Evolutionary conservation across 2,888 invertebrate genomes (phyloP).

Genomic region (Tenodera sinensis): DNA sequence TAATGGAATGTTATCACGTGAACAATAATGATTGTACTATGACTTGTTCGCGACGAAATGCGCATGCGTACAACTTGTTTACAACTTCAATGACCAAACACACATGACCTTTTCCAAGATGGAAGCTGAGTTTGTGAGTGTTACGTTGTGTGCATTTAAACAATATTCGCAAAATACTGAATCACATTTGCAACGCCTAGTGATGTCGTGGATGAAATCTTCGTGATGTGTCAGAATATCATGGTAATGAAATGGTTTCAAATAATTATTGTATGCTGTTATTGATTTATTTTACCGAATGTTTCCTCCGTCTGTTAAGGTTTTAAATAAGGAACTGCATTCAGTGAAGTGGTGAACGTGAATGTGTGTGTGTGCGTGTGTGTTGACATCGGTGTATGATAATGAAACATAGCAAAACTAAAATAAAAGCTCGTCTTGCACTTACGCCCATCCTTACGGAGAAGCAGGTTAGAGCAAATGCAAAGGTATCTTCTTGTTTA

Average conservation of each 20-base stretch:
- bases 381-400: neutral
- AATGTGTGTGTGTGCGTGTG: constrained; percentile 4
- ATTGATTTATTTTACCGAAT: constrained; percentile 29
- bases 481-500: neutral
- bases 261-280: constrained; percentile 26
- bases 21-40: neutral
- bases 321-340: neutral
- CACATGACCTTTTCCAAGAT: constrained; percentile 43
- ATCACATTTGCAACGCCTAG: neutral
- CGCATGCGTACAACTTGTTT: constrained; percentile 52
- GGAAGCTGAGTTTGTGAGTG: constrained; percentile 37
- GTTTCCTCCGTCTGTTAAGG: constrained; percentile 30
- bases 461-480: neutral
- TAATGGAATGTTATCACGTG: constrained; percentile 19
- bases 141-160: constrained; percentile 33
- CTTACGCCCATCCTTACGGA: neutral
- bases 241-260: constrained; percentile 22
- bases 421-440: neutral
- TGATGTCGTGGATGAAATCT: neutral
- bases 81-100: constrained; percentile 42
- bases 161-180: neutral
- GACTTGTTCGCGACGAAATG: constrained; percentile 23
- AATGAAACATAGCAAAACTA: neutral
- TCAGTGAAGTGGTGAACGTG: neutral
- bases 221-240: constrained; percentile 17